Percentiles rank a stretch among this genome's conserved stretches.
These are phyloP conservation scores for Apostichopus leukothele DNA, from an alignment of 53 echinoderm and acorn worm genomes.

Conservation along the genomic window DNA sequence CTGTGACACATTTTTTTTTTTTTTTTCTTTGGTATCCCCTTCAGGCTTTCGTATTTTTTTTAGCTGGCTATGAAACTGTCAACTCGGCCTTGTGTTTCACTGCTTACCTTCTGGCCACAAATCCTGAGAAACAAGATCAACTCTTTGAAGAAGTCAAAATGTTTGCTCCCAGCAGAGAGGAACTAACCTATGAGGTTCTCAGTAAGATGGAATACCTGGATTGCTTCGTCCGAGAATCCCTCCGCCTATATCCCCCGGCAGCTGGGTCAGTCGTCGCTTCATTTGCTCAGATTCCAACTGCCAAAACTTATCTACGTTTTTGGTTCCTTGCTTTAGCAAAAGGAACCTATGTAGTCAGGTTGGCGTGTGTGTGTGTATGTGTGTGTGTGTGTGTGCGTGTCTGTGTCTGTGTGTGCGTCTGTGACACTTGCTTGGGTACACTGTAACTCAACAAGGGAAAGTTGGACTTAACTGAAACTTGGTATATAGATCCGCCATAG, in stretches of 20 bases:
- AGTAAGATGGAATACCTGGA: constrained; percentile 67
- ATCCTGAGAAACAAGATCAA: constrained; percentile 72
- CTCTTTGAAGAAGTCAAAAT: constrained; percentile 71
- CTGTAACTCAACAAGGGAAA: too few relatives aligned
- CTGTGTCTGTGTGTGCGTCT: too few relatives aligned
- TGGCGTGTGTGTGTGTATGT: too few relatives aligned
- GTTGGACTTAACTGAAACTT: too few relatives aligned
- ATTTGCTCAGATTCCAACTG: too few relatives aligned
- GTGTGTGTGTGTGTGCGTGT: too few relatives aligned
- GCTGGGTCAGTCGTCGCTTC: background rate
- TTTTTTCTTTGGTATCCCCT: background rate
- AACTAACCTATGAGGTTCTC: constrained; percentile 67
- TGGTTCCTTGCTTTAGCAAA: too few relatives aligned
- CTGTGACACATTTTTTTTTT: too few relatives aligned
- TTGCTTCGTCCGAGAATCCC: constrained; percentile 57
- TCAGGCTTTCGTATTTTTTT: constrained; percentile 69
- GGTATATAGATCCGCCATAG: too few relatives aligned
- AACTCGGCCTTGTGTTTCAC: constrained; percentile 52
- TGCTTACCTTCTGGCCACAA: constrained; percentile 67
- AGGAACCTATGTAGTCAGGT: too few relatives aligned
- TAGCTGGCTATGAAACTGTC: constrained; percentile 82
- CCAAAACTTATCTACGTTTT: too few relatives aligned
- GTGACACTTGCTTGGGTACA: too few relatives aligned
- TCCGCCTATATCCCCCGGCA: constrained; percentile 74
- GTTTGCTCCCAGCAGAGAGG: constrained; percentile 57